phyloP scores from a whole-genome alignment of 2,888 invertebrate species.

The Hirtodrosophila histrioides region DNA sequence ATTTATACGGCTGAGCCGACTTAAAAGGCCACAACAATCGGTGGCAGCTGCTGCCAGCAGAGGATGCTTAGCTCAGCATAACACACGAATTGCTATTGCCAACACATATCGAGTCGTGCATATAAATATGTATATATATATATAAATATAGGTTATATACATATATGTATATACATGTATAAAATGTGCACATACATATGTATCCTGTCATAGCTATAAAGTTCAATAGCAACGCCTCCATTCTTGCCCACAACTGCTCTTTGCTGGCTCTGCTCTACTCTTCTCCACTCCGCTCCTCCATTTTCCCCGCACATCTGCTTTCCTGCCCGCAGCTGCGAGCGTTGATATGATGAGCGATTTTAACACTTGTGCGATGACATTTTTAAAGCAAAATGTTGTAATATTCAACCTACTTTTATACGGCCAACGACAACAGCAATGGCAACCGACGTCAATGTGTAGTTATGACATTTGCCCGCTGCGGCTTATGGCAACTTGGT shows the following conservation, averaged over 20 bases:
- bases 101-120: constrained; percentile 21
- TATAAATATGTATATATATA: constrained; percentile 17
- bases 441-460: constrained; percentile 45
- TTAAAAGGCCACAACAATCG: constrained; percentile 76
- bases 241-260: constrained; percentile 21
- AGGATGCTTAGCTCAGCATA: constrained; percentile 74
- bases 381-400: constrained; percentile 72
- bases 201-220: constrained; percentile 47
- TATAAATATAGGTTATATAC: background rate
- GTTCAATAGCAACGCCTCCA: constrained; percentile 61
- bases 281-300: no score
- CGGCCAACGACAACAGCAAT: constrained; percentile 29
- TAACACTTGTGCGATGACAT: constrained; percentile 71
- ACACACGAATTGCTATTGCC: constrained; percentile 50
- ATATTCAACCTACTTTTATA: constrained; percentile 70
- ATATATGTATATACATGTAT: constrained; percentile 10
- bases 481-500: constrained; percentile 50
- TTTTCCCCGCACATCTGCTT: background rate
- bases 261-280: constrained; percentile 1
- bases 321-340: constrained; percentile 49
- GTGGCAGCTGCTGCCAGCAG: constrained; percentile 69
- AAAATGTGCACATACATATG: background rate
- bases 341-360: constrained; percentile 78
- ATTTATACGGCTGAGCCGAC: constrained; percentile 62
- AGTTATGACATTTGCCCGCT: constrained; percentile 67